phyloP scores from a whole-genome alignment of 2,113 vertebrate species.

The Ondatra zibethicus region DNA sequence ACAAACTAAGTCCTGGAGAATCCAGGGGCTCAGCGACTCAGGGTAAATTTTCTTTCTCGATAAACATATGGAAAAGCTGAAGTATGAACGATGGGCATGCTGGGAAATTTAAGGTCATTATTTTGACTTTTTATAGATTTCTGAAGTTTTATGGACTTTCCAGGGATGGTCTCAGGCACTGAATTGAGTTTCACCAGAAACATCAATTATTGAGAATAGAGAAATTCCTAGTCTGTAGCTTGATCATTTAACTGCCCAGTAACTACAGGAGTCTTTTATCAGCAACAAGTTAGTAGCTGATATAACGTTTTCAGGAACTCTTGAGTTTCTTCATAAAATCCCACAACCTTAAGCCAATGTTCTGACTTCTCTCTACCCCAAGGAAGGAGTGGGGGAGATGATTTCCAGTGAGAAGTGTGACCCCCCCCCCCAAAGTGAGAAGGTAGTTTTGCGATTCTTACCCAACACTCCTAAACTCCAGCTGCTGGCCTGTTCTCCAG shows the following conservation, averaged over 20 bases:
- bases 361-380: not conserved
- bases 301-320: constrained; percentile 53
- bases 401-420: not conserved
- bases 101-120: not conserved
- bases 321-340: constrained; percentile 62
- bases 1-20: not conserved
- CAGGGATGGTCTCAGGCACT: constrained; percentile 36
- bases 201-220: not conserved
- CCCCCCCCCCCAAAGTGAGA: not conserved
- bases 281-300: constrained; percentile 24
- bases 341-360: not conserved
- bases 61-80: constrained; percentile 58
- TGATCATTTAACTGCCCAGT: constrained; percentile 52
- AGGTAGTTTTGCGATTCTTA: not conserved
- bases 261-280: constrained; percentile 22
- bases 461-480: not conserved
- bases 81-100: not conserved
- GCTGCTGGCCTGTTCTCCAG: not conserved
- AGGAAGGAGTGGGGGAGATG: not conserved
- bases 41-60: constrained; percentile 28
- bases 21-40: not conserved
- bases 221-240: constrained; percentile 27
- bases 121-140: constrained; percentile 63
- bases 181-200: constrained; percentile 62
- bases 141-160: constrained; percentile 72